phyloP scores from a whole-genome alignment of 2,888 invertebrate genomes.

The Fragum sueziense region DNA sequence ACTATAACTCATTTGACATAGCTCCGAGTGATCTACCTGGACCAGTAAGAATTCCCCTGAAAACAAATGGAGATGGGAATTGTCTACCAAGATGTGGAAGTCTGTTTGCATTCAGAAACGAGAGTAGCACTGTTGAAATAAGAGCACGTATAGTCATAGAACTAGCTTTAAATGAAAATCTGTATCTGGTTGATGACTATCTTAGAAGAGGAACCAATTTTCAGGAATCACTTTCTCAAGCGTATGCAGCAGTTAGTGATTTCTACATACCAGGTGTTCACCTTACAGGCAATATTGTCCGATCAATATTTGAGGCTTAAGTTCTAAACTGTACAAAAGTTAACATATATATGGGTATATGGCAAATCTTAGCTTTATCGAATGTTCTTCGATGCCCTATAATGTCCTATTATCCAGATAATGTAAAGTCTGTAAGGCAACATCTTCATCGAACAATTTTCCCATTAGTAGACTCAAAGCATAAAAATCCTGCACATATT shows the following conservation, averaged over 20 bases:
- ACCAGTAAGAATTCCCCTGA: background rate
- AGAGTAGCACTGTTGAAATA: background rate
- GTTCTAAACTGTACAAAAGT: background rate
- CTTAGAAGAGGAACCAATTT: constrained; percentile 2
- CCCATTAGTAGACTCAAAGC: background rate
- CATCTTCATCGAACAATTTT: background rate
- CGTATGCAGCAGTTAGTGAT: background rate
- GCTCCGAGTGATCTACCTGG: background rate
- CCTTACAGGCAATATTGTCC: background rate
- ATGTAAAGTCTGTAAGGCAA: background rate
- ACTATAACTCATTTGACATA: background rate
- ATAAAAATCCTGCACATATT: background rate
- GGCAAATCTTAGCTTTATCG: constrained; percentile 5
- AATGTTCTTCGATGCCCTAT: constrained; percentile 6
- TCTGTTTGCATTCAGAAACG: background rate
- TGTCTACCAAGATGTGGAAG: background rate
- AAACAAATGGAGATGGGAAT: constrained; percentile 11
- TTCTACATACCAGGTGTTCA: background rate
- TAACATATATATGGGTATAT: constrained; percentile 11
- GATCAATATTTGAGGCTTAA: background rate
- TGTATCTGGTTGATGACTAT: constrained; percentile 6
- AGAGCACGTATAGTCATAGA: constrained; percentile 12
- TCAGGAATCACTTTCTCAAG: background rate
- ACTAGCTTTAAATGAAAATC: background rate
- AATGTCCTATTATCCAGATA: background rate